Evolutionary conservation across 2,113 vertebrate species (phyloP).

Genomic region (Poeciliopsis retropinna): DNA sequence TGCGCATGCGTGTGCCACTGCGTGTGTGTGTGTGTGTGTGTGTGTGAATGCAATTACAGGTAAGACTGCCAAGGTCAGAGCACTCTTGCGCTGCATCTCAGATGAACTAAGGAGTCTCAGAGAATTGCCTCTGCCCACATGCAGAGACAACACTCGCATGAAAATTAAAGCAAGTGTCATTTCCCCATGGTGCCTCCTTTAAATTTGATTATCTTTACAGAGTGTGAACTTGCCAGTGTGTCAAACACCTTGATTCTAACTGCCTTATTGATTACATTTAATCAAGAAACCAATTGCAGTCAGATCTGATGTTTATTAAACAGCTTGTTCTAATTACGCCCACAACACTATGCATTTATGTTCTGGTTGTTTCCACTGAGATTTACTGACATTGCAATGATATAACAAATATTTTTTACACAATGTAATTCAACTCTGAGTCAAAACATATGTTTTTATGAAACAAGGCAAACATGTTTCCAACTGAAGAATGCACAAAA

Average conservation of each 20-base stretch:
- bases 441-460: not conserved
- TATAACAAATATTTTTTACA: not conserved
- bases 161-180: slow-evolving; percentile 31
- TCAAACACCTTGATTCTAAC: slow-evolving; percentile 31
- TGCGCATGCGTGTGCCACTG: slow-evolving; percentile 8
- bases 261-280: slow-evolving; percentile 33
- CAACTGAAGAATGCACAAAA: not conserved
- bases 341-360: not conserved
- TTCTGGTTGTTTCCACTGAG: not conserved
- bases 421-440: not conserved
- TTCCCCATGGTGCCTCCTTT: slow-evolving; percentile 7
- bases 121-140: slow-evolving; percentile 50
- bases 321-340: slow-evolving; percentile 16
- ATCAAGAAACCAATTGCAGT: slow-evolving; percentile 16
- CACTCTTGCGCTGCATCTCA: slow-evolving; percentile 52
- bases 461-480: not conserved
- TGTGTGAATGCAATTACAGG: slow-evolving; percentile 31
- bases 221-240: slow-evolving; percentile 8
- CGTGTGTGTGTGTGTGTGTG: slow-evolving; percentile 9
- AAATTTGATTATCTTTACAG: slow-evolving; percentile 23
- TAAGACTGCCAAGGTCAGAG: slow-evolving; percentile 63
- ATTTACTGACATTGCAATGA: not conserved
- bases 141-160: slow-evolving; percentile 13
- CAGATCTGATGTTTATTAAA: slow-evolving; percentile 25
- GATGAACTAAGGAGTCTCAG: slow-evolving; percentile 52